phyloP scores from a whole-genome alignment of 2,113 vertebrate species.

The Syngnathus typhle region DNA sequence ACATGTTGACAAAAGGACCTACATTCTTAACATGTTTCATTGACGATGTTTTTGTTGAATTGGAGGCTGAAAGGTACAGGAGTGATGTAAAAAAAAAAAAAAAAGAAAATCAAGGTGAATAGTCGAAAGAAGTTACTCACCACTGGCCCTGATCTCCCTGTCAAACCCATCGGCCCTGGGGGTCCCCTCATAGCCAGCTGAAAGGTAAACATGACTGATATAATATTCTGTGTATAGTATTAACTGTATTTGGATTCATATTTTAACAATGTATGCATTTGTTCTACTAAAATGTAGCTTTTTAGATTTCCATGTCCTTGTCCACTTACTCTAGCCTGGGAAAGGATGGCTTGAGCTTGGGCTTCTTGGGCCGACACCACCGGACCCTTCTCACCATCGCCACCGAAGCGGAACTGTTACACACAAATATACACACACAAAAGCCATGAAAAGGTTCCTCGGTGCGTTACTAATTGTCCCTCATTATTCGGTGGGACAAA shows the following conservation, averaged over 20 bases:
- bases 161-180: conserved; percentile 94
- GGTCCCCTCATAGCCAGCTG: conserved; percentile 96
- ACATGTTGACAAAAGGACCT: not conserved
- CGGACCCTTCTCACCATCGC: conserved; percentile 90
- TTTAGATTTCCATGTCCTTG: conserved; percentile 3
- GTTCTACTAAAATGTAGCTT: not conserved
- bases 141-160: conserved; percentile 95
- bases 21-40: not conserved
- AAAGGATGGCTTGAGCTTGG: conserved; percentile 95
- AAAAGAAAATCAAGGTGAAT: not conserved
- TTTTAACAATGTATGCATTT: not conserved
- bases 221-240: no score
- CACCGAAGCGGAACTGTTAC: conserved; percentile 89
- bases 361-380: conserved; percentile 90
- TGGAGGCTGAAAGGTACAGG: not conserved
- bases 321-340: conserved; percentile 91
- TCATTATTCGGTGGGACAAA: not conserved
- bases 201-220: conserved; percentile 19
- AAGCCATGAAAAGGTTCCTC: not conserved
- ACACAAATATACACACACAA: conserved; percentile 7
- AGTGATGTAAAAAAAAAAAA: not conserved
- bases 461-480: not conserved
- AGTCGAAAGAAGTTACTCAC: conserved; percentile 68
- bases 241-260: no score
- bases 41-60: not conserved